Evolutionary conservation across 2,888 invertebrate genomes (phyloP).

Genomic region (Rutpela maculata): DNA sequence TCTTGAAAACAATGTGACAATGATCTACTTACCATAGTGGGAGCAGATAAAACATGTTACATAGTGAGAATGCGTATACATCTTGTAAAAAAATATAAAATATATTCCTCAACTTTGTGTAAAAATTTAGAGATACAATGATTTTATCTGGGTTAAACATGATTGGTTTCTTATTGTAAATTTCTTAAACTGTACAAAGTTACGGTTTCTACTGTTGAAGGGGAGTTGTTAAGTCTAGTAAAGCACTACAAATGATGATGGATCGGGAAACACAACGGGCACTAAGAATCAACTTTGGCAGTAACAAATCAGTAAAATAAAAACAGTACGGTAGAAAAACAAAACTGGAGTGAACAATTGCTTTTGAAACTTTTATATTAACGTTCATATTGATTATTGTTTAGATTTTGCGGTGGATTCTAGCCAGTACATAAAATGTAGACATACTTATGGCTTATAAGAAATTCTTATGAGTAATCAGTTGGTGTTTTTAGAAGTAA

Average conservation of each 20-base stretch:
- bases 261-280: neutral
- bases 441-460: no score
- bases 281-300: neutral
- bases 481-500: no score
- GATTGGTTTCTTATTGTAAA: no score
- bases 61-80: no score
- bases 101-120: no score
- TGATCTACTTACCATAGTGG: no score
- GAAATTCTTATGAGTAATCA: no score
- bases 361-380: neutral
- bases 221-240: neutral
- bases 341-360: neutral
- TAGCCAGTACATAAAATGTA: no score
- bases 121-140: neutral
- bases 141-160: neutral
- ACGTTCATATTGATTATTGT: neutral
- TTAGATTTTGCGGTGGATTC: no score
- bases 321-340: neutral
- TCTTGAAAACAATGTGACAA: no score
- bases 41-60: no score
- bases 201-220: neutral
- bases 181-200: neutral
- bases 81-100: no score
- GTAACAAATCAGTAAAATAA: conserved; percentile 1
- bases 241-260: neutral